phyloP scores from a whole-genome alignment of 2,888 invertebrate species.

The Malthinus flaveolus region DNA sequence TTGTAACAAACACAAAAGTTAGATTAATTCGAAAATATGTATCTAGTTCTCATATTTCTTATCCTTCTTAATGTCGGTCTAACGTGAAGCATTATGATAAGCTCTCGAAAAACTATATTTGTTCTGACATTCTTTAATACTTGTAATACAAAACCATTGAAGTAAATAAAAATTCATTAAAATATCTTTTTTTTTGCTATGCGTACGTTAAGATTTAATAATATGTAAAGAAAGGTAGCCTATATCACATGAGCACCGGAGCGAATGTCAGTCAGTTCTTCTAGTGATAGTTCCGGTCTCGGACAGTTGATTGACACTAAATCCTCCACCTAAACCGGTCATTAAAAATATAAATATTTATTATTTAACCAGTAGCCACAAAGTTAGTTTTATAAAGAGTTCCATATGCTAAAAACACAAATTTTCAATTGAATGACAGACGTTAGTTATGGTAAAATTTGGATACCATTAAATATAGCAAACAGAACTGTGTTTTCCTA shows the following conservation, averaged over 20 bases:
- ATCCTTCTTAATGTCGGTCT: conserved; percentile 14
- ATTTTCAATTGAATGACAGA: conserved; percentile 42
- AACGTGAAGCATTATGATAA: conserved; percentile 20
- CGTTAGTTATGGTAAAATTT: conserved; percentile 40
- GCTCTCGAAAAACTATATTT: conserved; percentile 10
- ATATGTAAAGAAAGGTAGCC: conserved; percentile 15
- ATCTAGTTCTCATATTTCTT: conserved; percentile 5
- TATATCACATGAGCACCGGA: conserved; percentile 17
- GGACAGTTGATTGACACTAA: conserved; percentile 34
- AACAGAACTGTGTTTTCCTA: conserved; percentile 47
- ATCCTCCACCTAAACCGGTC: conserved; percentile 35
- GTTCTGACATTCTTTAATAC: conserved; percentile 21
- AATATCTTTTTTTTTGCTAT: conserved; percentile 22
- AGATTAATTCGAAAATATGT: not conserved
- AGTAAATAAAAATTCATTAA: conserved; percentile 28
- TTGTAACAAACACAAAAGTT: too few relatives aligned
- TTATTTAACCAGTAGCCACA: conserved; percentile 43
- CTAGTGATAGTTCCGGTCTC: conserved; percentile 24
- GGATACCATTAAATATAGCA: conserved; percentile 45
- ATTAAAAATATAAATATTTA: conserved; percentile 45
- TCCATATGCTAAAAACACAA: conserved; percentile 45
- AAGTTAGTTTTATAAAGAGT: conserved; percentile 38
- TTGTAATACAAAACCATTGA: conserved; percentile 24
- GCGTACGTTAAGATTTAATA: conserved; percentile 7
- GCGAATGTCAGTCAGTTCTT: conserved; percentile 16